A percentile compares a stretch with the other conserved stretches of the same genome.
phyloP scores from a whole-genome alignment of 2,113 vertebrate species.

The Archilochus colubris region DNA sequence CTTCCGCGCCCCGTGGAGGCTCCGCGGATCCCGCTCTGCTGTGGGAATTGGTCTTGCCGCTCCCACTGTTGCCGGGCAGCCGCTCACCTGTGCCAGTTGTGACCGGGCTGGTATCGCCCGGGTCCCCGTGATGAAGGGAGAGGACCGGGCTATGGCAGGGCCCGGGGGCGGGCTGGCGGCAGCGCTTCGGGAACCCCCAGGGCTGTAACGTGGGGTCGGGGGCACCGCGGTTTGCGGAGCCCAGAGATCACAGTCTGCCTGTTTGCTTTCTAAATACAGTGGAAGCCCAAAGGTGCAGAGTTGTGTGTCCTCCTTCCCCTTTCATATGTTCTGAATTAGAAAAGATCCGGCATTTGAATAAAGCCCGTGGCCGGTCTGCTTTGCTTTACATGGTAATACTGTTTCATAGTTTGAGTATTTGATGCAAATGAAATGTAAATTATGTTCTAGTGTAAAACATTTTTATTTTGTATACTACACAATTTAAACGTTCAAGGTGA shows the following conservation, averaged over 20 bases:
- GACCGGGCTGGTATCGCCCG: fast-evolving
- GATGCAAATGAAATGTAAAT: too few relatives aligned
- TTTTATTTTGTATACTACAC: background rate
- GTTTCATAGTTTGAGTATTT: background rate
- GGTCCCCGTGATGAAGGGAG: background rate
- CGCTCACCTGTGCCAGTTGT: too few relatives aligned
- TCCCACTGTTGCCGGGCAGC: too few relatives aligned
- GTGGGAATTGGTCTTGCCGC: too few relatives aligned
- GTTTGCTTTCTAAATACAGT: too few relatives aligned
- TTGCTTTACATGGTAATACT: background rate
- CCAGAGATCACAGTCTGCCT: fast-evolving
- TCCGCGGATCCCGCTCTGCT: too few relatives aligned
- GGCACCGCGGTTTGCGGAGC: too few relatives aligned
- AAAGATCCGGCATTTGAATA: background rate
- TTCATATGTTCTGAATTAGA: background rate
- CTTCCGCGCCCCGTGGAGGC: too few relatives aligned
- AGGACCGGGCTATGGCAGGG: background rate
- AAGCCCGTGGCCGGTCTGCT: background rate
- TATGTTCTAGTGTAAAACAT: fast-evolving
- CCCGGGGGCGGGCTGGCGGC: background rate
- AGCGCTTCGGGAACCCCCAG: background rate
- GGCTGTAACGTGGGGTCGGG: too few relatives aligned
- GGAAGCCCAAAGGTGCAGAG: fast-evolving
- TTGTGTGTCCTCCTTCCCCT: too few relatives aligned
- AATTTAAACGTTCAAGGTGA: background rate